Percentiles rank a stretch among this genome's conserved stretches.
These are phyloP conservation scores for Pleuronectes platessa DNA, from an alignment of 2,113 vertebrate genomes.

Conservation along the genomic window DNA sequence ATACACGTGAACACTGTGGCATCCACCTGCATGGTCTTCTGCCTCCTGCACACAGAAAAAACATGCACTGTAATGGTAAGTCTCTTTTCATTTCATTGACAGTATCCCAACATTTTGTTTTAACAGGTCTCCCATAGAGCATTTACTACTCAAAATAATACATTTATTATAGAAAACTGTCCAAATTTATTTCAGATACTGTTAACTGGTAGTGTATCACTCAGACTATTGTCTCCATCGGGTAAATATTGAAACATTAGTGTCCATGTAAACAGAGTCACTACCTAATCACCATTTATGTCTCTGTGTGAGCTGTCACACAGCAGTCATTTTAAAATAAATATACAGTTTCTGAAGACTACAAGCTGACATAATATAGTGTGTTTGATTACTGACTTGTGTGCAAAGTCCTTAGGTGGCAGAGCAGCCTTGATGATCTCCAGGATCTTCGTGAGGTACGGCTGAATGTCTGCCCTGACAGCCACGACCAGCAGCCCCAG, in stretches of 20 bases:
- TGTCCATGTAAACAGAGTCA: too few relatives aligned
- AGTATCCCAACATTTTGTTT: background rate
- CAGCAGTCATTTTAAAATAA: too few relatives aligned
- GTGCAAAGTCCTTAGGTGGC: slow-evolving; percentile 97
- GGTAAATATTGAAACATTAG: too few relatives aligned
- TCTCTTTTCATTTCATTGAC: background rate
- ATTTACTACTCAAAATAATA: background rate
- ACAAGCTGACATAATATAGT: background rate
- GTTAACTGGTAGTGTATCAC: too few relatives aligned
- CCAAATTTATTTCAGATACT: too few relatives aligned
- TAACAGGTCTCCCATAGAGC: background rate
- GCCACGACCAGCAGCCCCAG: slow-evolving; percentile 96
- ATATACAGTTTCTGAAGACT: background rate
- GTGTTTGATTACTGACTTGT: slow-evolving; percentile 87
- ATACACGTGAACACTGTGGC: slow-evolving; percentile 98
- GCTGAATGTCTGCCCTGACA: slow-evolving; percentile 92
- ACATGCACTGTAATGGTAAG: background rate
- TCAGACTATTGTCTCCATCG: background rate
- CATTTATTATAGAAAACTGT: too few relatives aligned
- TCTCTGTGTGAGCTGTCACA: too few relatives aligned
- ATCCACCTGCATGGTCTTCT: slow-evolving; percentile 97
- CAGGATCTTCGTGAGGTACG: slow-evolving; percentile 92
- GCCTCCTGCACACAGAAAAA: slow-evolving; percentile 84
- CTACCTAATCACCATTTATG: too few relatives aligned
- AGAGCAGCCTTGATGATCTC: slow-evolving; percentile 97